Evolutionary conservation across 1,140 invertebrate species (phyloP), one percentile per base, ranked within the genome.

Genomic region (Acromyrmex echinatior): DNA sequence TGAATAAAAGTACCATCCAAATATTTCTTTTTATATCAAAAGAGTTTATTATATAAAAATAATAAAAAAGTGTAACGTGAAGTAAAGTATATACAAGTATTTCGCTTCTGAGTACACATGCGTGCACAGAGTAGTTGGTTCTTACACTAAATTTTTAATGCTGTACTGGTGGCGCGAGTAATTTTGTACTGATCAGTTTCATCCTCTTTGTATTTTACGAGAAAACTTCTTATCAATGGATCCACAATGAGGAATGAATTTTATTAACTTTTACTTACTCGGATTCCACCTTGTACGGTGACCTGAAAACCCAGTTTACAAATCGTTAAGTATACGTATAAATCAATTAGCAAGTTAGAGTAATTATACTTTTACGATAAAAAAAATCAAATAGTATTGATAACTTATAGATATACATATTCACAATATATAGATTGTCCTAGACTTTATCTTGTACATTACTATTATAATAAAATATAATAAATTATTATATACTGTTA

Each of bases 11-110:
- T 45, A 12, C 3, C 0, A 62, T 60, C 18, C 5, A 10, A 25
- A 62, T 74, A 45, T 82, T 16, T 66, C 0, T 62, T 39, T 81
- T 31, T 86, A 68, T 89, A 89, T 87, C 65, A 85, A 51, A 87
- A 58, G 25, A 58, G 31, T 92, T 63, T 88, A 91, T 89, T 86
- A 51, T 91, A 87, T 63, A 87, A 91, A 91, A 86, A 88, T 86
- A 90, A 81, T 35, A 39, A 49, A 9, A 68, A 12, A 68, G 76
- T 74, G 16, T 86, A 84, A 90, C 80, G 70, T 89, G 28, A 76
- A 81, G 35, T 25, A 10, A 77, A 80, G 21, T 91, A 91, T 91
- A 51, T 91, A 91, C 89, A 91, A 77, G n/a, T 76, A 70, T 86
- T 18, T 68, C 45, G 35, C 2, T 74, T 58, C 70, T 76, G 31